Conservation (phyloP, 1,140 invertebrate genomes). For the Ceratina calcarata region DNA sequence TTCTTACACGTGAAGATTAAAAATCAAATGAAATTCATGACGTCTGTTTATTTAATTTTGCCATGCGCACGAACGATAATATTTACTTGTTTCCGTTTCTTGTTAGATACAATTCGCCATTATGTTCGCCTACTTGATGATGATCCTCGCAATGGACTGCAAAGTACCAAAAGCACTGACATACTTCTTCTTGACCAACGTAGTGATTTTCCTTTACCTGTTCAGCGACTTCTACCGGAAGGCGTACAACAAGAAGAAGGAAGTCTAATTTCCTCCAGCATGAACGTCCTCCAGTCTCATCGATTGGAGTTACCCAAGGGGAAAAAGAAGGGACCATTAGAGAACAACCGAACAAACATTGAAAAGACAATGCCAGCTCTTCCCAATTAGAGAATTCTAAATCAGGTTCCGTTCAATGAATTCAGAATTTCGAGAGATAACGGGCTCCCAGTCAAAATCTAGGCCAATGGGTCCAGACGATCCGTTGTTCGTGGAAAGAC, state of each 20-base stretch:
- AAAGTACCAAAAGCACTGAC: constrained; percentile 81
- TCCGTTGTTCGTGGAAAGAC: not conserved
- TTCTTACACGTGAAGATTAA: not conserved
- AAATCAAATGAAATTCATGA: no score
- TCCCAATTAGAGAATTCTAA: not conserved
- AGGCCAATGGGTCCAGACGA: constrained; percentile 11
- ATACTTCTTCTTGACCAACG: constrained; percentile 83
- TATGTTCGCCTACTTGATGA: constrained; percentile 80
- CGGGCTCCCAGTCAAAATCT: not conserved
- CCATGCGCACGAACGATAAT: not conserved
- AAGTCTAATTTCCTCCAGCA: constrained; percentile 45
- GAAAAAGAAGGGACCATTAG: not conserved
- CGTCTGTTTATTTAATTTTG: not conserved
- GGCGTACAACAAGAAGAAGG: constrained; percentile 81
- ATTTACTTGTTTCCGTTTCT: not conserved
- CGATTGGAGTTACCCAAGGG: no score
- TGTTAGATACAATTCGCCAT: constrained; percentile 81
- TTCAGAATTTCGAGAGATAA: not conserved
- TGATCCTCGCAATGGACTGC: constrained; percentile 81
- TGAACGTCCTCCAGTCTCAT: not conserved
- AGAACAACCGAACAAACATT: not conserved
- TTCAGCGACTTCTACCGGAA: constrained; percentile 83
- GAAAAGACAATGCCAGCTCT: not conserved
- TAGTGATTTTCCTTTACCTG: constrained; percentile 82
- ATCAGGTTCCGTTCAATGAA: not conserved